Base-by-base conservation (phyloP, 2,888 invertebrate genomes). In the Schizaphis graminum region DNA sequence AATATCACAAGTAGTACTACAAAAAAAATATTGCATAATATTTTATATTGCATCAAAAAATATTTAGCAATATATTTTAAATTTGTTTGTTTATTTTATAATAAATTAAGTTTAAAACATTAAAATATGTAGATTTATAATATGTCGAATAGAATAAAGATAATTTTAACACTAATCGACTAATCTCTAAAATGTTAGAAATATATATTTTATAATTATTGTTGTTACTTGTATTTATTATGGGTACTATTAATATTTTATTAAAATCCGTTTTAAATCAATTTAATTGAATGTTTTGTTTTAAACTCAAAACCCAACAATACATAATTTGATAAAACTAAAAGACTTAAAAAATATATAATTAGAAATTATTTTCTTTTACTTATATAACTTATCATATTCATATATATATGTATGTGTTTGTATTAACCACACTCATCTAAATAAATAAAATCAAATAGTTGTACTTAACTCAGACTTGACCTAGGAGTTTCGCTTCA, bases 401-500 rank as follows among this genome's bases (percentile, higher is more conserved):
- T n/a, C n/a, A n/a, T n/a, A 49, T 13, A 13, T n/a, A n/a, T 16
- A 67, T 57, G 3, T 26, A 57, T 26, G 26, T 57, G 26, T 57
- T 16, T 53, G 0, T 53, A 53, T 21, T 16, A 67, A 67, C 67
- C 67, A 67, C 67, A 67, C 67, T 67, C 16, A n/a, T 67, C 67
- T 67, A 67, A n/a, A 67, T 67, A n/a, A 67, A 67, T 67, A 67
- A 67, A 87, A 21, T 35, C n/a, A 88, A 89, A 89, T 57, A 41
- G 28, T 89, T 89, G 89, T 26, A 77, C 24, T 91, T 47, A 91
- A 49, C 41, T 91, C 49, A 91, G 67, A 91, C 90, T 91, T 91
- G 84, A 91, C 84, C 84, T 56, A 91, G 44, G 44, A 91, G 84
- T 91, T 56, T 44, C 28, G 84, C 91, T 56, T 91, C 84, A 41